phyloP scores from a whole-genome alignment of 2,888 invertebrate genomes.

The Ecliptopera silaceata region DNA sequence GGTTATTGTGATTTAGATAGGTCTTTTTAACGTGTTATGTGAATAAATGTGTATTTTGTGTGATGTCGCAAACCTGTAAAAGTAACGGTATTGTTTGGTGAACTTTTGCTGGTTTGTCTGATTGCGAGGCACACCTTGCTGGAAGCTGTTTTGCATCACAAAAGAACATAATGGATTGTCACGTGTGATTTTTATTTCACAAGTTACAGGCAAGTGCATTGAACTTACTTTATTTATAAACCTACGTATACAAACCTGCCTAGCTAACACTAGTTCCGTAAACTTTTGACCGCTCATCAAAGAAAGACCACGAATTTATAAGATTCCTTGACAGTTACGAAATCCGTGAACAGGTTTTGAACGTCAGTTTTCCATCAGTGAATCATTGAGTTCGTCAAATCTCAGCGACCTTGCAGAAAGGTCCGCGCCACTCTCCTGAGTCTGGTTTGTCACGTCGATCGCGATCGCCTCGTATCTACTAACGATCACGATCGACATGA shows the following conservation, averaged over 20 bases:
- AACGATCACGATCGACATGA: slow-evolving; percentile 24
- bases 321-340: slow-evolving; percentile 10
- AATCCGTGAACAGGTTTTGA: slow-evolving; percentile 28
- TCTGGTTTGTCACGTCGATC: slow-evolving; percentile 58
- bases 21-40: slow-evolving; percentile 5
- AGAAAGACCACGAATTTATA: not conserved
- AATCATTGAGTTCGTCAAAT: slow-evolving; percentile 39
- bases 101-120: slow-evolving; percentile 56
- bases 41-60: slow-evolving; percentile 40
- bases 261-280: not conserved
- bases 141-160: slow-evolving; percentile 56
- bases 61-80: slow-evolving; percentile 39
- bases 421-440: slow-evolving; percentile 65
- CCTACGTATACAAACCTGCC: not conserved
- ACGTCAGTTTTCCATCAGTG: slow-evolving; percentile 23
- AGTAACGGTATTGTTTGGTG: slow-evolving; percentile 50
- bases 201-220: slow-evolving; percentile 26
- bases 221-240: not conserved
- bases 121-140: slow-evolving; percentile 68
- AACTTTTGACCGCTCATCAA: not conserved
- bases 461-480: slow-evolving; percentile 2
- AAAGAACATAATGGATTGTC: slow-evolving; percentile 59
- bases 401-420: slow-evolving; percentile 67
- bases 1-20: not conserved
- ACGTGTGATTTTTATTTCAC: slow-evolving; percentile 53